Evolutionary conservation across 2,888 invertebrate genomes (phyloP), one percentile per base, ranked within the genome.

Genomic region (Molanna angustata): DNA sequence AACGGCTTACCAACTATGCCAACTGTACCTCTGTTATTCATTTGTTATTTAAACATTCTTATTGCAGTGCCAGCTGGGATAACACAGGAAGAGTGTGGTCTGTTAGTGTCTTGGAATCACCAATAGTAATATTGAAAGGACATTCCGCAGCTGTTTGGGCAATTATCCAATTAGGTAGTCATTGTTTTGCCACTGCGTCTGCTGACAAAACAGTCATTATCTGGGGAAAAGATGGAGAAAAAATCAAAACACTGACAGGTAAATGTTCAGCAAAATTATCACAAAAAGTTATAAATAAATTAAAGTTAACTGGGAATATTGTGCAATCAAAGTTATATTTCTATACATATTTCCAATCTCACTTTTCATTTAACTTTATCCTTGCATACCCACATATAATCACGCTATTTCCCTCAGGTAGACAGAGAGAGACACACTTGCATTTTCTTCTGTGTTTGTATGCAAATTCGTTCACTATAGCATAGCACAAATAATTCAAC

Each of bases 141-240:
- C 91, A 91, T 63, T 78, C 82, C 59, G 88, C 89, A 11, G 92
- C 97, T 0, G 89, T 98, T 4, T 98, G 97, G 97, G 83, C 84
- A 16, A 78, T 80, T 0, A 68, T 76, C 54, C 86, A 80, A 66
- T 72, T 82, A 57, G 71, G 73, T 17, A 79, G 78, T 57, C 72
- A 73, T 1, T 73, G 71, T 20, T 80, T 88, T 61, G 80, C 92
- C 1, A 95, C 96, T 11, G 97, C 89, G 1, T 92, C 93, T 0
- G 98, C 97, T 13, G 98, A 99, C 71, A 93, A 91, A 71, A 84
- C 84, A 7, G 88, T 98, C 49, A 86, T 85, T 61, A 70, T 94
- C 19, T 97, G 95, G 95, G 80, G 76, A 59, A 75, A 75, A 48
- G 74, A 83, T 62, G 92, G 90, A 2, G 79, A 79, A 55, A 77